phyloP scores from a whole-genome alignment of 2,797 vertebrate species.

The Dicrostonyx torquatus region DNA sequence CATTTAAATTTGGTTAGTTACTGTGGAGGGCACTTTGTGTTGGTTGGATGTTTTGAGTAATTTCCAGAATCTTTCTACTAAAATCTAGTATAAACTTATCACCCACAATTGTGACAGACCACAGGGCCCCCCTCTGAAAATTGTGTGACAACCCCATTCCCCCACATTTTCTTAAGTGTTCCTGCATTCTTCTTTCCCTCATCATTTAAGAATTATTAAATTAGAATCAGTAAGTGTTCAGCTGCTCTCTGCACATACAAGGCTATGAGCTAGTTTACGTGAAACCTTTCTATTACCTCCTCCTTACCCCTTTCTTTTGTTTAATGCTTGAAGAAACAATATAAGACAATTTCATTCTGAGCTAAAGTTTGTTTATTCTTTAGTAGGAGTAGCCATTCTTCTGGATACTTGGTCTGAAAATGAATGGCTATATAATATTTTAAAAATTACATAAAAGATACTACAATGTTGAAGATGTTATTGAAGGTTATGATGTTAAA shows the following conservation, averaged over 20 bases:
- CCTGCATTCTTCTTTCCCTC: neutral
- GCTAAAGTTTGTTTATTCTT: neutral
- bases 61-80: neutral
- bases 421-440: constrained; percentile 2
- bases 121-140: neutral
- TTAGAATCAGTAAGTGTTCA: neutral
- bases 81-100: neutral
- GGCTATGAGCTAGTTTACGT: neutral
- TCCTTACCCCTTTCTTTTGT: neutral
- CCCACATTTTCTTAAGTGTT: neutral
- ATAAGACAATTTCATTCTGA: neutral
- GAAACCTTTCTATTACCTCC: neutral
- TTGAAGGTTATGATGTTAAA: constrained; percentile 44
- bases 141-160: neutral
- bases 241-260: neutral
- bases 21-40: neutral
- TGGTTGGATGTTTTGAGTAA: neutral
- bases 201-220: neutral
- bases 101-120: neutral
- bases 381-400: neutral
- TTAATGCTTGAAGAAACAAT: neutral
- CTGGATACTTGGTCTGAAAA: neutral
- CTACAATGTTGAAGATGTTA: neutral
- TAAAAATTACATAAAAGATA: neutral
- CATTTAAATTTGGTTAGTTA: neutral